phyloP scores from a whole-genome alignment of 2,797 vertebrate genomes.

The Pseudomugil tenellus region DNA sequence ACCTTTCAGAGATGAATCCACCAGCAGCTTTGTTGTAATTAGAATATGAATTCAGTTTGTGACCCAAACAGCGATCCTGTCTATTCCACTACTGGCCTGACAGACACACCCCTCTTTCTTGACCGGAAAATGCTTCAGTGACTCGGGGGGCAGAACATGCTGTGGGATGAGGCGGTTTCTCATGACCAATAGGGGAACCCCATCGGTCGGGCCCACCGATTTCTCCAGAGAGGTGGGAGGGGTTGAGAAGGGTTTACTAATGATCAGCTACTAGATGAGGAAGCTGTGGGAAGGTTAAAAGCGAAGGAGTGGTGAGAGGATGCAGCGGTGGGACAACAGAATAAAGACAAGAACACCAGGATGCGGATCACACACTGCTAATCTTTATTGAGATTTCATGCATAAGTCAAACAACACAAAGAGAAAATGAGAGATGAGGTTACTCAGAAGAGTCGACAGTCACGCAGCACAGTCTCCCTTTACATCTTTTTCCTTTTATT shows the following conservation, averaged over 20 bases:
- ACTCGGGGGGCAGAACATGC: conserved; percentile 76
- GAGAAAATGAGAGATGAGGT: conserved; percentile 68
- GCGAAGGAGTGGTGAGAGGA: conserved; percentile 7
- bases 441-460: conserved; percentile 74
- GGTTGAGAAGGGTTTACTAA: conserved; percentile 74
- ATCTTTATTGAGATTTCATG: conserved; percentile 88
- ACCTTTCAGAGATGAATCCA: conserved; percentile 80
- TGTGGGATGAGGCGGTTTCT: conserved; percentile 87
- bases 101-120: conserved; percentile 63
- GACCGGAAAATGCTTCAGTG: conserved; percentile 68
- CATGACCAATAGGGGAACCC: conserved; percentile 83
- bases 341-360: conserved; percentile 16
- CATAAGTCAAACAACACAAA: conserved; percentile 83
- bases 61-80: conserved; percentile 24
- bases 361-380: conserved; percentile 74
- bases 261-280: conserved; percentile 52
- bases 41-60: neutral
- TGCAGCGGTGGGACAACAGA: neutral
- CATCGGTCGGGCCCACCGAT: conserved; percentile 58
- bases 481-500: conserved; percentile 14
- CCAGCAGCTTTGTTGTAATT: conserved; percentile 25
- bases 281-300: neutral
- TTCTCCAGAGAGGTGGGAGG: conserved; percentile 31
- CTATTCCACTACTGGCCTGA: conserved; percentile 32
- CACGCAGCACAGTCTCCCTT: conserved; percentile 63